These are phyloP conservation scores for Vicugna pacos DNA, from an alignment of 2,113 vertebrate genomes.

Conservation along the genomic window DNA sequence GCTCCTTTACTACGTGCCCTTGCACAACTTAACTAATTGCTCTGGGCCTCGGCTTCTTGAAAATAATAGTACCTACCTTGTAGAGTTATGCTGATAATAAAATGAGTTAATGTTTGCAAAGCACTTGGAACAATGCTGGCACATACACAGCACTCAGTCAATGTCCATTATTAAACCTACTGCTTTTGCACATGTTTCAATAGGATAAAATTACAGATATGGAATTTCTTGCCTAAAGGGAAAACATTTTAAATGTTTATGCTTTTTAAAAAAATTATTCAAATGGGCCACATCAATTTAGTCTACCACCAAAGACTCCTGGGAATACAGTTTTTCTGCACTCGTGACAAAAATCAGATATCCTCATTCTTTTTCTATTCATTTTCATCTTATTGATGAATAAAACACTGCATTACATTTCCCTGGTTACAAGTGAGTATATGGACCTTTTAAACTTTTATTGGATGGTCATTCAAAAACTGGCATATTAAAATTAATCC, in stretches of 20 bases:
- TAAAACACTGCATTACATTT: not conserved
- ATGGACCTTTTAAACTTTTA: constrained; percentile 38
- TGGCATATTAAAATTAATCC: constrained; percentile 59
- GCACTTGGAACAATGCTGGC: not conserved
- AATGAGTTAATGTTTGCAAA: not conserved
- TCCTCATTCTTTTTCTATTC: not conserved
- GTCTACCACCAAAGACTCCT: not conserved
- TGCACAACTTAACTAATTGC: not conserved
- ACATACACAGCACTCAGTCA: not conserved
- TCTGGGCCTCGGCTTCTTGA: not conserved
- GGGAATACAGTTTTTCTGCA: not conserved
- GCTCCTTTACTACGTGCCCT: not conserved
- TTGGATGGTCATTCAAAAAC: constrained; percentile 26
- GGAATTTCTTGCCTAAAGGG: not conserved
- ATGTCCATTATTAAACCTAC: not conserved
- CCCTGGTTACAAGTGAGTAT: not conserved
- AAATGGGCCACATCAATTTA: not conserved
- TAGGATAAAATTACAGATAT: not conserved
- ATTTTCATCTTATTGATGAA: not conserved
- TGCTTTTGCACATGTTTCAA: not conserved
- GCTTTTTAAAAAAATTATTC: not conserved
- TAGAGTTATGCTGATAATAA: not conserved
- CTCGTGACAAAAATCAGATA: not conserved
- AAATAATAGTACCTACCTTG: not conserved
- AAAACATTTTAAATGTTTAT: not conserved